Evolutionary conservation across 2,888 invertebrate genomes (phyloP), one percentile per base, ranked within the genome.

Genomic region (Ischnus inquisitorius): DNA sequence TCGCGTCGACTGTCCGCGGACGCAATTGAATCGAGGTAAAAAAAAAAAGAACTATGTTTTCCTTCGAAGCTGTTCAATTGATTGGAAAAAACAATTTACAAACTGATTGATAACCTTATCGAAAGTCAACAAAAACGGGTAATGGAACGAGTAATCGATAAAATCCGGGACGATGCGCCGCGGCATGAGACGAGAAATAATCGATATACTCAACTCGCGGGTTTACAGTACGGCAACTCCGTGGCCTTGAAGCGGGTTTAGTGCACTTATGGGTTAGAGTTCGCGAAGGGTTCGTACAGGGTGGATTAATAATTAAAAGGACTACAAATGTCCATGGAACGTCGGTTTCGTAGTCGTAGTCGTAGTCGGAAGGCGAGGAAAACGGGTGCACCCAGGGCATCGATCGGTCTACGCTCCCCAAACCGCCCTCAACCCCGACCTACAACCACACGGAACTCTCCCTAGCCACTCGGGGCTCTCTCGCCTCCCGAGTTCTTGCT

Each of bases 241-340:
- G 54, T 51, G 22, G 60, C 86, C 88, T 89, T 88, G 85, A 81
- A 85, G 76, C 72, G 86, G 88, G 89, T 60, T 90, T 90, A 86
- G 77, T 90, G 89, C 89, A 89, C 90, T 81, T 84, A 34, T 71
- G 84, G 62, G 83, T 16, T 78, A 76, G 84, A 83, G 82, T 84
- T 79, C 83, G 68, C 34, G 84, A 79, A 87, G 74, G 80, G 82
- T 74, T 43, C 84, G 78, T 71, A 54, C 74, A 68, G 41, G 62
- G 67, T 65, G 67, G 48, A 87, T 90, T 90, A 89, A 90, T 90
- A 89, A 90, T 88, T 86, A 79, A 90, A 87, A 78, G 69, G 77
- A 57, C 80, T 77, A 64, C 83, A 85, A 67, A 46, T 8, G 78
- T 79, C 71, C 68, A 80, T 28, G 28, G 28, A 74, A 62, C 28